Evolutionary conservation across 2,113 vertebrate genomes (phyloP), one percentile per base, ranked within the genome.

Genomic region (Ovis canadensis): DNA sequence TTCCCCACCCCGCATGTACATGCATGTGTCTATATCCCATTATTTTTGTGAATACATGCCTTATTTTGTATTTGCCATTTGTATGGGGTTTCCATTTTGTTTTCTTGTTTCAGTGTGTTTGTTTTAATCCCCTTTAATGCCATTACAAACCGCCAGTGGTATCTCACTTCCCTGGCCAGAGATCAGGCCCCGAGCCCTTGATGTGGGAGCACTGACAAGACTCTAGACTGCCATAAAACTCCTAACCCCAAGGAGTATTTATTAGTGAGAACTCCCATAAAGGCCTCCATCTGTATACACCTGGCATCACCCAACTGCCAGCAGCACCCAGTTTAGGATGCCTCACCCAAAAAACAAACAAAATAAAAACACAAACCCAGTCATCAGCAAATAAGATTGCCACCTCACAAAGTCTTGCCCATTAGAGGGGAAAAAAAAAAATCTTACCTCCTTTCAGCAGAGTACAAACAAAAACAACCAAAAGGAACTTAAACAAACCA

Each of bases 241-340:
- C 33, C 33, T n/a, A 67, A 59, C 1, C 33, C 16, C 33, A 67
- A 16, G 33, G 64, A 19, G 2, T n/a, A 9, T n/a, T n/a, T n/a
- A 19, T n/a, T 67, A n/a, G 7, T 67, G 64, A n/a, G 16, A 19
- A 67, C 33, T n/a, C 33, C 16, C 16, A 19, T n/a, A 19, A 67
- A 67, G 64, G 62, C 33, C 16, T 67, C 33, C 0, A 0, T 7
- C 3, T n/a, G 33, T 67, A 9, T 4, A 67, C 3, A n/a, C 33
- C 62, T 67, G 60, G 62, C 33, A 67, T 67, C 16, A 67, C 62
- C 7, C 16, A 67, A 10, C 16, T n/a, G 33, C 33, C 33, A 67
- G 62, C 16, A n/a, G 16, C 16, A 67, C 16, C 64, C 33, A 67
- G 16, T 67, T 2, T n/a, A 19, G 16, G 64, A 67, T 4, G 64